phyloP scores from a whole-genome alignment of 1,140 invertebrate species.

The Temnothorax curvispinosus region DNA sequence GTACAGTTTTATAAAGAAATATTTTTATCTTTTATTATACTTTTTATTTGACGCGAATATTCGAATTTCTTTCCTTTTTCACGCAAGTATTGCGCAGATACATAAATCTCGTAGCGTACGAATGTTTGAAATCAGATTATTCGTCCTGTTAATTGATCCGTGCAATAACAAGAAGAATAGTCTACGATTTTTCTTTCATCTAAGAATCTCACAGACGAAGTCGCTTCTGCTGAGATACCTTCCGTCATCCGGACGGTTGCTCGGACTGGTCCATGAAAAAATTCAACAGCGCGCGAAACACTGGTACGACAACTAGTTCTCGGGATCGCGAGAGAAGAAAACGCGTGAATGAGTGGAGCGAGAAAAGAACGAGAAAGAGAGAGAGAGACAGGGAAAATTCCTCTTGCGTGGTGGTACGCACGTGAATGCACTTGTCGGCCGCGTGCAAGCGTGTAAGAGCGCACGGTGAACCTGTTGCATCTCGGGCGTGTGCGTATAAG shows the following conservation, averaged over 20 bases:
- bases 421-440: constrained; percentile 58
- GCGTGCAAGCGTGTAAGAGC: constrained; percentile 32
- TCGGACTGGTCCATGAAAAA: constrained; percentile 36
- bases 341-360: constrained; percentile 5
- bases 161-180: constrained; percentile 19
- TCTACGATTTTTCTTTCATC: constrained; percentile 1
- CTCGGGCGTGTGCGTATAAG: not conserved
- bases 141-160: not conserved
- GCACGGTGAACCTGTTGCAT: constrained; percentile 52
- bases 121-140: not conserved
- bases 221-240: not conserved
- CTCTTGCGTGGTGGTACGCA: constrained; percentile 26
- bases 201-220: not conserved
- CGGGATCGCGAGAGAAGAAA: constrained; percentile 38
- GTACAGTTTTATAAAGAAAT: not conserved
- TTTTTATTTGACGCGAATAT: not conserved
- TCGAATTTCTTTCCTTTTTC: not conserved
- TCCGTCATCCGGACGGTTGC: constrained; percentile 7
- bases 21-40: not conserved
- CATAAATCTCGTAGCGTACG: not conserved
- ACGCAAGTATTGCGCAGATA: not conserved
- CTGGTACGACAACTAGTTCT: constrained; percentile 66
- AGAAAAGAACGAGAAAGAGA: not conserved
- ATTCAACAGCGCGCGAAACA: constrained; percentile 53
- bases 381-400: constrained; percentile 32